These are phyloP conservation scores for Bellardia pandia DNA, from an alignment of 2,888 invertebrate species.

Conservation along the genomic window DNA sequence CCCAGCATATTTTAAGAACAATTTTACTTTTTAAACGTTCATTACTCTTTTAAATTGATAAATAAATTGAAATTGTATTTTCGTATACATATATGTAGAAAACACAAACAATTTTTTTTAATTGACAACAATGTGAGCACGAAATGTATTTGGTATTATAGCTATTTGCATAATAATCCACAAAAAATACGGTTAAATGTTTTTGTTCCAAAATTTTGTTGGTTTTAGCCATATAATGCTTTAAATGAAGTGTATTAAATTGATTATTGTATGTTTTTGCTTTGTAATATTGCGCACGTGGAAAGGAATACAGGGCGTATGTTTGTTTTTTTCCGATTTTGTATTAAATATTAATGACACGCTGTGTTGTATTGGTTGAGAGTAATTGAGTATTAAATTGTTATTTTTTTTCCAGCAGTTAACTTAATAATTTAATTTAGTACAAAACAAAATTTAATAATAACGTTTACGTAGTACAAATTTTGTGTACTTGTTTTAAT, in stretches of 20 bases:
- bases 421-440: background rate
- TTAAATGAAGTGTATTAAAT: background rate
- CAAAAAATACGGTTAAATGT: background rate
- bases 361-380: background rate
- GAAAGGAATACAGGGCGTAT: background rate
- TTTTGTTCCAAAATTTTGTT: background rate
- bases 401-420: background rate
- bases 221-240: background rate
- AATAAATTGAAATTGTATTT: slow-evolving; percentile 3
- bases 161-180: background rate
- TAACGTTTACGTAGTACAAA: too few species aligned
- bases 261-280: background rate
- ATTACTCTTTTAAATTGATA: background rate
- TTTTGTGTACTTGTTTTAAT: too few species aligned
- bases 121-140: background rate
- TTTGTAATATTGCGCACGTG: background rate
- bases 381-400: slow-evolving; percentile 2
- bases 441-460: too few species aligned
- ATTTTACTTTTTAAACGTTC: background rate
- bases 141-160: background rate
- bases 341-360: slow-evolving; percentile 22
- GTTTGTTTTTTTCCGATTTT: background rate
- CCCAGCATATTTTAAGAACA: too few species aligned
- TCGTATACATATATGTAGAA: background rate
- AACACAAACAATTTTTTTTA: background rate